Evolutionary conservation across 2,797 vertebrate genomes (phyloP), one percentile per base, ranked within the genome.

Genomic region (Enteromius argenteus): DNA sequence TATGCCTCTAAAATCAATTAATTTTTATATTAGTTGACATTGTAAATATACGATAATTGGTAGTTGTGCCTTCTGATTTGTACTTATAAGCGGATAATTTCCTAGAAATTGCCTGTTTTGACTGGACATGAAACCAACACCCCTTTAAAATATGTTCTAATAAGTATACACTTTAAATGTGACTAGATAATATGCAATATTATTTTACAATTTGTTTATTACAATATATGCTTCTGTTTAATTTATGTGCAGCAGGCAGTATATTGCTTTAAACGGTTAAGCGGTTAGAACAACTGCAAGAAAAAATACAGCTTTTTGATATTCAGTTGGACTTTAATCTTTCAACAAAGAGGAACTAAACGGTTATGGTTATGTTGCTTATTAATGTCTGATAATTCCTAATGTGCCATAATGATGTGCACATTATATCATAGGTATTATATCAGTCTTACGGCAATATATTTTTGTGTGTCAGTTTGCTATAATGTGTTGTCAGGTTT

Each of bases 231-330:
- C 92, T 87, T 90, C 89, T 91, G 92, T 91, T 92, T 92, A 87
- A 86, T 32, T 35, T 89, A 84, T 79, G 91, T 64, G 30, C 15
- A 4, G 30, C 62, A 64, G 62, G 30, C 2, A 64, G 8, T 32
- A 32, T 17, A 64, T 32, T 64, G 30, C 15, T 89, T 92, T 84
- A 91, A 93, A 94, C 93, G 93, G 93, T 93, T 93, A 94, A 94
- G 92, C 94, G 95, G 92, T 90, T 91, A 84, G 84, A 81, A 49
- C 82, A 68, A 75, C 44, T 85, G 69, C 67, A 30, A 58, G 21
- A 58, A 60, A 64, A 64, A 35, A 17, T 64, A 23, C 30, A 17
- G 30, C 62, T 8, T 64, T 64, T 64, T 35, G 27, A 92, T 92
- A 91, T 91, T 85, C 89, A 89, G 84, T 88, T 81, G 89, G 79